These are phyloP conservation scores for Eumaeus atala DNA, from an alignment of 1,140 invertebrate genomes.

Conservation along the genomic window DNA sequence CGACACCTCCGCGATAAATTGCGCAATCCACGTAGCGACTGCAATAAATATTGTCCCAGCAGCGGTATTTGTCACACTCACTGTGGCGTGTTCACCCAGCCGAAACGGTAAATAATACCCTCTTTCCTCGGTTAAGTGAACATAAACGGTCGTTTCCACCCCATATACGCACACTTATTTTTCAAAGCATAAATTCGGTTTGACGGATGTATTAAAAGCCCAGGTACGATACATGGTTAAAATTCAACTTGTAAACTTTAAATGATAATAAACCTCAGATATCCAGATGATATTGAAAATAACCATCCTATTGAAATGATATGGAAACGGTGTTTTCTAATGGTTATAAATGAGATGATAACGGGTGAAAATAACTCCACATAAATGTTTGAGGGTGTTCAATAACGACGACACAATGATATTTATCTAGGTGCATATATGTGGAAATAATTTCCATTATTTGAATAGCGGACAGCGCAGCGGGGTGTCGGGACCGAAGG, in stretches of 20 bases:
- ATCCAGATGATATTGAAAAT: no score
- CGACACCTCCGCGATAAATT: conserved; percentile 71
- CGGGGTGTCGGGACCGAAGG: conserved; percentile 45
- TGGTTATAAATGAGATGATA: conserved; percentile 39
- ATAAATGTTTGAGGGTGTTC: conserved; percentile 55
- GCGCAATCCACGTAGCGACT: conserved; percentile 67
- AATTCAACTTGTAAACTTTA: background rate
- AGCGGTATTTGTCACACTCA: conserved; percentile 70
- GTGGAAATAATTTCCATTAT: conserved; percentile 74
- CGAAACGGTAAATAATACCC: conserved; percentile 73
- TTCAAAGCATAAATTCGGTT: conserved; percentile 69
- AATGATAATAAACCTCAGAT: no score
- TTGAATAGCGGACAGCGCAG: conserved; percentile 63
- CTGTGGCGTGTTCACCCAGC: conserved; percentile 63
- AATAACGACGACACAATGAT: conserved; percentile 74
- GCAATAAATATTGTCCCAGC: conserved; percentile 69
- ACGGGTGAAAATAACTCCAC: conserved; percentile 61
- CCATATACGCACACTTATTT: conserved; percentile 72
- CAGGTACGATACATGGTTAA: conserved; percentile 27
- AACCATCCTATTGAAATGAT: no score
- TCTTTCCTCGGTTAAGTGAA: conserved; percentile 73
- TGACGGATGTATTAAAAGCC: conserved; percentile 46
- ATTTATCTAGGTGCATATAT: conserved; percentile 74
- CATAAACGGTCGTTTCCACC: conserved; percentile 73
- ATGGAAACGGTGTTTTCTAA: background rate